A percentile compares a stretch with the other conserved stretches of the same genome.
These are phyloP conservation scores for Caenorhabditis sp. DNA, from an alignment of 2,888 invertebrate species.

Conservation along the genomic window DNA sequence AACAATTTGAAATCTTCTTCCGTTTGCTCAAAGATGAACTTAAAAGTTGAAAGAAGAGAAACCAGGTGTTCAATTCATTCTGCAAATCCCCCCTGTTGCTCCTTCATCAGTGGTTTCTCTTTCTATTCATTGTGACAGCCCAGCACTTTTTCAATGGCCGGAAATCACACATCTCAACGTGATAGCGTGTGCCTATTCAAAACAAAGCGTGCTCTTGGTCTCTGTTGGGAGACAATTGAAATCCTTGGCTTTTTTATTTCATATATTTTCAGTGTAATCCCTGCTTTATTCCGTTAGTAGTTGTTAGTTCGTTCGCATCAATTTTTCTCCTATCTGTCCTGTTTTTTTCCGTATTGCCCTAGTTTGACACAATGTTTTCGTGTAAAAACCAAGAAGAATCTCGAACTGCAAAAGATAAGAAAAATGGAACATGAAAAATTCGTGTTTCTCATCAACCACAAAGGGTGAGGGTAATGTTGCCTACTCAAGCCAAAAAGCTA, in stretches of 20 bases:
- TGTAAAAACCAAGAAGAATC: not conserved
- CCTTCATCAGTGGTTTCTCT: conserved; percentile 29
- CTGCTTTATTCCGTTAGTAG: not conserved
- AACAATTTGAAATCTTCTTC: no score
- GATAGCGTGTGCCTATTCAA: conserved; percentile 10
- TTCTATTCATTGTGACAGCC: conserved; percentile 38
- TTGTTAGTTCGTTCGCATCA: conserved; percentile 6
- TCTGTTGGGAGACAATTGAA: conserved; percentile 1
- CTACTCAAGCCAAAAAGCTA: not conserved
- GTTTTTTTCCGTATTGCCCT: conserved; percentile 22
- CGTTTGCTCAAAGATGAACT: conserved; percentile 13
- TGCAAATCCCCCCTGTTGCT: conserved; percentile 15
- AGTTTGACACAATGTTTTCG: conserved; percentile 41
- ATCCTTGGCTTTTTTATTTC: not conserved
- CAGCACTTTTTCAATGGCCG: conserved; percentile 1
- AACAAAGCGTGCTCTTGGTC: conserved; percentile 4
- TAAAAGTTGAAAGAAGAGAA: conserved; percentile 9
- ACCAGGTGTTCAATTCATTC: conserved; percentile 9
- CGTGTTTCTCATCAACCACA: not conserved
- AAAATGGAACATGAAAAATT: not conserved
- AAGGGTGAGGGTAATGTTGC: not conserved
- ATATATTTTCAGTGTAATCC: not conserved
- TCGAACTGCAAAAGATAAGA: not conserved
- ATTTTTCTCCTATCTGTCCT: conserved; percentile 21
- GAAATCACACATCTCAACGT: conserved; percentile 39